Evolutionary conservation across 1,140 invertebrate species (phyloP), one percentile per base, ranked within the genome.

Genomic region (Pissodes strobi): DNA sequence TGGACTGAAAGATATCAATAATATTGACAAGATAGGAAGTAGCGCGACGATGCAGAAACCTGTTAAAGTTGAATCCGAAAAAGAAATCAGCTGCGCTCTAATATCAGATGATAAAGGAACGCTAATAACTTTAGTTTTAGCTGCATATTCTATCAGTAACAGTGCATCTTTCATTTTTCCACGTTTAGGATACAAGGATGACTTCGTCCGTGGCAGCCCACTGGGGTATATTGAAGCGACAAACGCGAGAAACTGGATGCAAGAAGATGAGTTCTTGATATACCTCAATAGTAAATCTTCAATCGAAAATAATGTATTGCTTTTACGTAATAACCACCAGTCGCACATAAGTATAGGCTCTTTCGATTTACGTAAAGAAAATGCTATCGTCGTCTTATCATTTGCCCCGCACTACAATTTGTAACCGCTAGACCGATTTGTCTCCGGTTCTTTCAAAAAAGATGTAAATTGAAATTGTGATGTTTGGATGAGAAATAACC

Each of bases 1-100:
- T 66, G 51, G 70, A 60, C 34, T 68, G 19, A 57, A 71, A 52
- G 48, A 73, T 61, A 80, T 83, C 17, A 82, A 70, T 52, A 82
- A 83, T 67, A 68, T 81, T 13, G 79, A 82, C 71, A 79, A 83
- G 69, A 79, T 64, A 10, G 78, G 76, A 4, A 66, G 78, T 17
- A 82, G 79, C n/a, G n/a, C n/a, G 5, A 83, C 81, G 18, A 81
- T 83, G 1, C 80, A 79, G 62, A 75, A 70, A 52, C 74, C 74
- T 25, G 66, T 67, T 22, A 76, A 69, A 71, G 61, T 80, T 38
- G 45, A 80, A 27, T 75, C 75, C 23, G 25, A 15, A 23, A 71
- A 68, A 68, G 78, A 77, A n/a, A 37, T 22, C n/a, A 80, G 78
- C 9, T 77, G 80, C 9, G 13, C 66, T 10, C 52, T 81, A 5